Percentiles rank a stretch among this genome's conserved stretches.
Evolutionary conservation across 2,888 invertebrate species (phyloP).

Genomic region (Balanococcus diminutus): DNA sequence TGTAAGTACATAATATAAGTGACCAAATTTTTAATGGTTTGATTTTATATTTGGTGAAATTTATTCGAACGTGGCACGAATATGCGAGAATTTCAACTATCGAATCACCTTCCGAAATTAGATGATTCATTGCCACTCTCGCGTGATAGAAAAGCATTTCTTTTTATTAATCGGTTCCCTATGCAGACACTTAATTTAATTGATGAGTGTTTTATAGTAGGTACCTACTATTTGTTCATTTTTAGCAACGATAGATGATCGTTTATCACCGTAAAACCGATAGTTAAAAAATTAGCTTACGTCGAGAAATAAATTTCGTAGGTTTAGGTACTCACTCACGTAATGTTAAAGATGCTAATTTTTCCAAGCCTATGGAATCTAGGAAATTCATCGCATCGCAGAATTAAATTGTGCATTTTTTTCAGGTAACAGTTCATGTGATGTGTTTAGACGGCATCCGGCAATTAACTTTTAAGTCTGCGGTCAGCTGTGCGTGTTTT

Average conservation of each 20-base stretch:
- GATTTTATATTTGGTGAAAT: not conserved
- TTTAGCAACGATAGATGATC: not conserved
- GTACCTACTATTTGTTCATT: not conserved
- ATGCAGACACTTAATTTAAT: not conserved
- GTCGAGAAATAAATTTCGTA: not conserved
- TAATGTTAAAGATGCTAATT: not conserved
- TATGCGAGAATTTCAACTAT: not conserved
- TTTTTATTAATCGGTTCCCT: not conserved
- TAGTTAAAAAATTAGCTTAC: not conserved
- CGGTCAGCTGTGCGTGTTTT: slow-evolving; percentile 81
- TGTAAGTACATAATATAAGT: slow-evolving; percentile 66
- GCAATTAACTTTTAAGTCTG: slow-evolving; percentile 81
- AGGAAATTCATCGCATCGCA: not conserved
- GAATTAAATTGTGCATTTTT: not conserved
- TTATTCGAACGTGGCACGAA: not conserved
- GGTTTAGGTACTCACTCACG: no score
- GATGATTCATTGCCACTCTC: slow-evolving; percentile 4
- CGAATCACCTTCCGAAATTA: not conserved
- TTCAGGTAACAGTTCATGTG: slow-evolving; percentile 76
- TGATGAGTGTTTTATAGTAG: not conserved
- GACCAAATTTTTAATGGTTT: not conserved
- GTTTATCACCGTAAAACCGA: not conserved
- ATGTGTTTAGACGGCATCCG: slow-evolving; percentile 79
- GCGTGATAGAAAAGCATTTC: not conserved
- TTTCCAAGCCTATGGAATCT: not conserved